phyloP scores from a whole-genome alignment of 1,140 invertebrate genomes.

The Meloidogyne floridensis region DNA sequence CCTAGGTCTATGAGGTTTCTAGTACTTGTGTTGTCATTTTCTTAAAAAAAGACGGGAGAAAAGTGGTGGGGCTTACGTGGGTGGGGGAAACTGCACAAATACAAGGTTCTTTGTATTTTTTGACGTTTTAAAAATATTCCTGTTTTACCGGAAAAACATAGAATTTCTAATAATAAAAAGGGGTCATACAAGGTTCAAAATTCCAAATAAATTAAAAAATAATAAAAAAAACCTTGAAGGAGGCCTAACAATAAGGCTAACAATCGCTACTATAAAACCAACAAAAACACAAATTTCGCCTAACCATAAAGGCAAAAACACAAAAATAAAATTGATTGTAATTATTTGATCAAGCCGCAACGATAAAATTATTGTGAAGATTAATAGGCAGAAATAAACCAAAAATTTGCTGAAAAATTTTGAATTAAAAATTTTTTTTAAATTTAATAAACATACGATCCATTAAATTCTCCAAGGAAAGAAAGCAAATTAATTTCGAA shows the following conservation, averaged over 20 bases:
- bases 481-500: slow-evolving; percentile 5
- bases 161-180: too few relatives aligned
- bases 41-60: too few relatives aligned
- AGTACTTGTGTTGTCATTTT: too few relatives aligned
- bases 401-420: slow-evolving; percentile 44
- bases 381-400: slow-evolving; percentile 42
- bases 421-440: not conserved
- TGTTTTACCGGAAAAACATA: too few relatives aligned
- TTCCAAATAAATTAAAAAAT: not conserved
- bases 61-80: too few relatives aligned
- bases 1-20: too few relatives aligned
- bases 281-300: slow-evolving; percentile 42
- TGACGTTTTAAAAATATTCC: too few relatives aligned
- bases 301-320: slow-evolving; percentile 48
- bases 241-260: slow-evolving; percentile 42
- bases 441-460: not conserved
- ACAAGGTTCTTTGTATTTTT: too few relatives aligned
- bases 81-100: too few relatives aligned
- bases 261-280: slow-evolving; percentile 41
- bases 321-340: slow-evolving; percentile 34
- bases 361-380: slow-evolving; percentile 37
- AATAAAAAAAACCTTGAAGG: slow-evolving; percentile 34
- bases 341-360: slow-evolving; percentile 40
- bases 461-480: not conserved
- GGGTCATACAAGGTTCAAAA: not conserved